phyloP scores from a whole-genome alignment of 2,797 vertebrate genomes.

The Takifugu ocellatus region DNA sequence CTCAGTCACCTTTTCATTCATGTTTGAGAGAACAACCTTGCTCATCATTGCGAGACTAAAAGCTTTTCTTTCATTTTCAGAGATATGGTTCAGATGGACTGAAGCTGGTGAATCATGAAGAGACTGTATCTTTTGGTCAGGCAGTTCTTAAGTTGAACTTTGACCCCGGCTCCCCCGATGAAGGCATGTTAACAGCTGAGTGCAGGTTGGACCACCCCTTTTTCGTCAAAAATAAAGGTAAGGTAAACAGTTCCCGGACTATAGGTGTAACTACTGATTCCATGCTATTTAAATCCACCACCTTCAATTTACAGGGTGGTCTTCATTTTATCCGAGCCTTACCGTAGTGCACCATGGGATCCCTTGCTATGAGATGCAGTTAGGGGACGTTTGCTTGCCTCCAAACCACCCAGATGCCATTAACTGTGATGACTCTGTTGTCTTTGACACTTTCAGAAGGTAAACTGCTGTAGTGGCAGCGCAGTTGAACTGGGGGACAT shows the following conservation, averaged over 20 bases:
- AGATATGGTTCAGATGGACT: slow-evolving; percentile 90
- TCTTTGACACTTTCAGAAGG: slow-evolving; percentile 99
- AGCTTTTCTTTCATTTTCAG: slow-evolving; percentile 66
- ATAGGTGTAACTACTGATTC: slow-evolving; percentile 1
- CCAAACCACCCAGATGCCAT: slow-evolving; percentile 98
- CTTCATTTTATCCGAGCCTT: slow-evolving; percentile 98
- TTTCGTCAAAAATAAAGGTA: slow-evolving; percentile 98
- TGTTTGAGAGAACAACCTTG: not conserved
- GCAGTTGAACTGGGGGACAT: slow-evolving; percentile 2
- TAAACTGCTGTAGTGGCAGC: slow-evolving; percentile 48
- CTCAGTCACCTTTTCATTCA: not conserved
- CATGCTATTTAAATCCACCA: slow-evolving; percentile 4
- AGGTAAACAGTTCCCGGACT: not conserved
- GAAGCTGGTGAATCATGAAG: slow-evolving; percentile 90
- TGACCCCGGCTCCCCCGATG: slow-evolving; percentile 90
- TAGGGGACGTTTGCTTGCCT: slow-evolving; percentile 96
- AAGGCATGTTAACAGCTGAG: slow-evolving; percentile 88
- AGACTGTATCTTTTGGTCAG: slow-evolving; percentile 90
- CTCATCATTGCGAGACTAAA: not conserved
- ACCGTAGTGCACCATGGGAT: slow-evolving; percentile 99
- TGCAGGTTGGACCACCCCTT: slow-evolving; percentile 96
- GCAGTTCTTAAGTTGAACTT: slow-evolving; percentile 95
- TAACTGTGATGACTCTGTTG: slow-evolving; percentile 98
- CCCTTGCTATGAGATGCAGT: slow-evolving; percentile 96
- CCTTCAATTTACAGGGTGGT: slow-evolving; percentile 83